phyloP scores from a whole-genome alignment of 2,888 invertebrate species.

The Hirtodrosophila cameraria region DNA sequence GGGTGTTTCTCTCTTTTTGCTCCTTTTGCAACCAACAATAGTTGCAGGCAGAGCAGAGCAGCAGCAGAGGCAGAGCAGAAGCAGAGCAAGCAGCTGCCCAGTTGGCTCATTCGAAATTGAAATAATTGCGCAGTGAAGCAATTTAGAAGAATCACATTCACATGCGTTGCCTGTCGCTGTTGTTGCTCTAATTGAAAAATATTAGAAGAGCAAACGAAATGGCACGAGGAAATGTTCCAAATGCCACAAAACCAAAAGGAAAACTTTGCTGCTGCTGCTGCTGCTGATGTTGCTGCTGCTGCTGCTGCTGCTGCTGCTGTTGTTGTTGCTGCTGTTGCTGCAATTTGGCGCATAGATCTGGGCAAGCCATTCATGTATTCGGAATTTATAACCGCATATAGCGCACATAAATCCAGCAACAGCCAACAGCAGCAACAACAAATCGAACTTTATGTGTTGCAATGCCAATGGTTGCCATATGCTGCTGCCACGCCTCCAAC shows the following conservation, averaged over 20 bases:
- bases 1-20: neutral
- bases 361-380: slow-evolving; percentile 72
- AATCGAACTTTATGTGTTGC: slow-evolving; percentile 80
- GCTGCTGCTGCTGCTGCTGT: neutral
- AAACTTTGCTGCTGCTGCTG: slow-evolving; percentile 37
- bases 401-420: slow-evolving; percentile 73
- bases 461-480: slow-evolving; percentile 71
- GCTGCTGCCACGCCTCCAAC: slow-evolving; percentile 54
- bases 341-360: slow-evolving; percentile 79
- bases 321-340: slow-evolving; percentile 42
- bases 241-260: slow-evolving; percentile 53
- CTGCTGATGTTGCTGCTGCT: slow-evolving; percentile 9
- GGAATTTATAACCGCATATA: slow-evolving; percentile 78
- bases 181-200: slow-evolving; percentile 72
- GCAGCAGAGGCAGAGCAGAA: no score
- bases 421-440: slow-evolving; percentile 52
- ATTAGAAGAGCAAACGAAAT: slow-evolving; percentile 51
- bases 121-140: slow-evolving; percentile 83
- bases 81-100: slow-evolving; percentile 25
- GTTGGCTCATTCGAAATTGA: slow-evolving; percentile 76
- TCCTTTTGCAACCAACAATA: no score
- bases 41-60: no score
- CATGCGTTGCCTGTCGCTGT: slow-evolving; percentile 49
- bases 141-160: slow-evolving; percentile 82
- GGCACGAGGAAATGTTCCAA: slow-evolving; percentile 30